Conservation (phyloP, 2,797 vertebrate species). For the Distichodus sexfasciatus region DNA sequence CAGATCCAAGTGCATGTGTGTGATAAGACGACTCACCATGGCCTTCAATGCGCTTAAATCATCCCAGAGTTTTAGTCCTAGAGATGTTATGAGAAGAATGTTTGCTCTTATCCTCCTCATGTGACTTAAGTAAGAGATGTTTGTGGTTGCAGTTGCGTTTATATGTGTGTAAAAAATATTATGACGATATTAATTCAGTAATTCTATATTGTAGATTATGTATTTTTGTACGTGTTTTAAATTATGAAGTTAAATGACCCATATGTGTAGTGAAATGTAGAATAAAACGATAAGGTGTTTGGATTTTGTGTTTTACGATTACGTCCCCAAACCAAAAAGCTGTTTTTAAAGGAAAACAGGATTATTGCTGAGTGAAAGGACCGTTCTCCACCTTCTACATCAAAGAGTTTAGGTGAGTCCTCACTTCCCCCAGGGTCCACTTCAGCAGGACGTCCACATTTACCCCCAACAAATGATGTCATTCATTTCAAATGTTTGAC, state of each 20-base stretch:
- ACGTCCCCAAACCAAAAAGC: no score
- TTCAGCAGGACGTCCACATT: conserved; percentile 54
- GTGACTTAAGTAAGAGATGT: conserved; percentile 64
- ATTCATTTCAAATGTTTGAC: conserved; percentile 38
- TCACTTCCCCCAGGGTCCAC: conserved; percentile 44
- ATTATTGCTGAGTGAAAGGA: conserved; percentile 14
- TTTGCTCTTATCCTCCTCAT: conserved; percentile 61
- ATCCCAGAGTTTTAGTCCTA: conserved; percentile 36
- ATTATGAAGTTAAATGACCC: conserved; percentile 71
- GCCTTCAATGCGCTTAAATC: conserved; percentile 21
- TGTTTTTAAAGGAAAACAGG: not conserved
- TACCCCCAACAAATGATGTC: conserved; percentile 55
- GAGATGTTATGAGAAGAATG: conserved; percentile 49
- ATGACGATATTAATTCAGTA: conserved; percentile 62
- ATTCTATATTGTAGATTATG: conserved; percentile 67
- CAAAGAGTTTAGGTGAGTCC: conserved; percentile 58
- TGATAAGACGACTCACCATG: conserved; percentile 30
- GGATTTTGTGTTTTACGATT: no score
- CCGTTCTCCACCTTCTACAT: conserved; percentile 63
- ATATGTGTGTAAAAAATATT: conserved; percentile 62
- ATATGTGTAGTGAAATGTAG: conserved; percentile 63
- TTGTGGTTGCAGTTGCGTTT: conserved; percentile 53
- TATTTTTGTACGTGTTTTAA: conserved; percentile 76
- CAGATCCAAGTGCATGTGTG: conserved; percentile 33
- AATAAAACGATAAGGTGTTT: conserved; percentile 66